Evolutionary conservation across 2,797 vertebrate genomes (phyloP).

Genomic region (Sebastes itinus): DNA sequence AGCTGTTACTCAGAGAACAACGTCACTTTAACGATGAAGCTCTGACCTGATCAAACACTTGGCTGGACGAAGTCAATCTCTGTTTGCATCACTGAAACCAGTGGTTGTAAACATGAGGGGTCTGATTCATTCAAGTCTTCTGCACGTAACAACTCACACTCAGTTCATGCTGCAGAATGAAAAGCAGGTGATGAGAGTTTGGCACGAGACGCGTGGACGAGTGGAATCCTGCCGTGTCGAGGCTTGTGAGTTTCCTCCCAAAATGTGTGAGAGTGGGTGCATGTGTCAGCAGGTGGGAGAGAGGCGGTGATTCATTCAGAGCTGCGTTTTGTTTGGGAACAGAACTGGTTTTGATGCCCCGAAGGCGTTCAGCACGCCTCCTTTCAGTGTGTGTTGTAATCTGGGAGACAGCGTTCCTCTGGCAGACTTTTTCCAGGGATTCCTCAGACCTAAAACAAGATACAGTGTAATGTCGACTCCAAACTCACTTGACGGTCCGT

Average conservation of each 20-base stretch:
- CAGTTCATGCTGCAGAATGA: neutral
- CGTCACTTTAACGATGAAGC: conserved; percentile 13
- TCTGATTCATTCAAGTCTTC: neutral
- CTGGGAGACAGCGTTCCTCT: conserved; percentile 31
- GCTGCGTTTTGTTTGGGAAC: conserved; percentile 39
- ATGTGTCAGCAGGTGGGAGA: conserved; percentile 44
- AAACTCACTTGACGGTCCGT: neutral
- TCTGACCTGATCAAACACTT: neutral
- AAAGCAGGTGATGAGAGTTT: conserved; percentile 14
- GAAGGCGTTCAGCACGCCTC: conserved; percentile 9
- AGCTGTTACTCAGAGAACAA: conserved; percentile 55
- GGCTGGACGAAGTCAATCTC: neutral
- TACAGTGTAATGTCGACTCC: neutral
- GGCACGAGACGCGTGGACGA: conserved; percentile 16
- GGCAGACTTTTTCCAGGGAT: conserved; percentile 24
- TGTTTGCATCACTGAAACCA: neutral
- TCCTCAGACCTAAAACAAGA: conserved; percentile 16
- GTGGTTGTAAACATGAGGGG: neutral
- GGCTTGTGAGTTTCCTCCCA: conserved; percentile 11
- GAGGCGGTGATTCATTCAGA: conserved; percentile 49
- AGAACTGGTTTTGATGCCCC: conserved; percentile 48
- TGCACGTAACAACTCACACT: neutral
- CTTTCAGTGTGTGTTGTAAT: conserved; percentile 27
- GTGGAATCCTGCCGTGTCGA: neutral
- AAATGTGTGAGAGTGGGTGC: conserved; percentile 4